Base-by-base conservation (phyloP, 1,140 invertebrate species). In the Nasonia giraulti region DNA sequence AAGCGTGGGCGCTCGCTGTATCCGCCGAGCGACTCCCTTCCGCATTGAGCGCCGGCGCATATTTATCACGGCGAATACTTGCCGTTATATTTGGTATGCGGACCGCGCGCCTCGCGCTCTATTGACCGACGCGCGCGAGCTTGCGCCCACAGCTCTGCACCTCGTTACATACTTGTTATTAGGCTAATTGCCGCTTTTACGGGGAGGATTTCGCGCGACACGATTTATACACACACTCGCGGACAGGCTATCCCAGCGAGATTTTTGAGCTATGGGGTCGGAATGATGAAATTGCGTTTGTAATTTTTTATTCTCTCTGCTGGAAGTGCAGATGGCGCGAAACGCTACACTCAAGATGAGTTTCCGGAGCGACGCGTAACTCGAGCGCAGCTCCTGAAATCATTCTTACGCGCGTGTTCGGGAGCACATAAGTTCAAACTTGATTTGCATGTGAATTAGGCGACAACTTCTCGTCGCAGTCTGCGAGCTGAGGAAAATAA, bases 361-460 rank as follows among this genome's bases (percentile, higher is more conserved):
- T 68, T 71, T 71, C 2, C 68, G 10, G 27, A 33, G 68, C 10
- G 37, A 11, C 4, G 14, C 12, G 37, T n/a, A 62, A 62, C 17
- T 62, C 40, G 27, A 7, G 4, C 37, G 40, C 40, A 8, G 40
- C 23, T 27, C 27, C 31, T 71, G 69, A 71, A 75, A 75, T 75
- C 27, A 33, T 33, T 75, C 37, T 33, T 17, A 74, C 33, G 2
- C 37, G 17, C 73, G 17, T 33, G 20, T 14, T 33, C 20, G 3
- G 68, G 31, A 37, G 73, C 20, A 44, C 17, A 62, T 62, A 62
- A 75, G 1, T 75, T 75, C 8, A n/a, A 44, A 44, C 27, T 75
- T 75, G 17, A 75, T 75, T 75, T 75, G 37, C 73, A 75, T 75
- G 37, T 33, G 73, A 75, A 75, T 75, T 20, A 75, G 37, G 11